Conservation (phyloP, 2,888 invertebrate species). For the Exephanes ischioxanthus region DNA sequence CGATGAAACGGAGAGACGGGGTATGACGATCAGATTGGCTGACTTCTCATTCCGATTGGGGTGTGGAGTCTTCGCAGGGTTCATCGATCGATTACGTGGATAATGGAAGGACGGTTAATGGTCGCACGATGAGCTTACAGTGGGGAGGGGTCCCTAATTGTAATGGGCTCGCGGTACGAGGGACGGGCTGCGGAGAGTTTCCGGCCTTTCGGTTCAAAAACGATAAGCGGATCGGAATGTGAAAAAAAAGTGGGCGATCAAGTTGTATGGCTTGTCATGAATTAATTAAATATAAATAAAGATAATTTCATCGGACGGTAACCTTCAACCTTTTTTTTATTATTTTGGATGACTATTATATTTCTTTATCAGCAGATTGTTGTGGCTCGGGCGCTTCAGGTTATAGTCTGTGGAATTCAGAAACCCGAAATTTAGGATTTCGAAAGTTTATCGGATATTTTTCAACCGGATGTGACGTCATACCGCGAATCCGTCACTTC, state of each 20-base stretch:
- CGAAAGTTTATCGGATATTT: no score
- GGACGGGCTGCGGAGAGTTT: neutral
- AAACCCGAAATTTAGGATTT: no score
- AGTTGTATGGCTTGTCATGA: neutral
- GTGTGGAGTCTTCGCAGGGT: constrained; percentile 11
- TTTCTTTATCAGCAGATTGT: neutral
- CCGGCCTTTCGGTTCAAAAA: constrained; percentile 6
- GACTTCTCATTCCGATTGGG: constrained; percentile 34
- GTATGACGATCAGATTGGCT: neutral
- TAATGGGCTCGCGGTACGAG: constrained; percentile 49
- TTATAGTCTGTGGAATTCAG: no score
- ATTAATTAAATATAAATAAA: constrained; percentile 27
- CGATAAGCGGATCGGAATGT: constrained; percentile 29
- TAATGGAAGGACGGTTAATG: constrained; percentile 37
- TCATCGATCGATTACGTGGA: constrained; percentile 30
- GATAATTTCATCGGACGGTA: neutral
- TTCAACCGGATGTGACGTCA: no score
- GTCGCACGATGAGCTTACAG: constrained; percentile 21
- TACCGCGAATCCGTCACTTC: no score
- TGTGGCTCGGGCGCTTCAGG: no score
- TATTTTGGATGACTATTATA: neutral
- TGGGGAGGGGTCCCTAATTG: constrained; percentile 53
- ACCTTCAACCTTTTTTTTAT: neutral
- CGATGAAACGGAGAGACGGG: neutral
- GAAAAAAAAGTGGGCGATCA: constrained; percentile 3